Conservation (phyloP, 2,888 invertebrate species). For the Iselma pallidipennis region DNA sequence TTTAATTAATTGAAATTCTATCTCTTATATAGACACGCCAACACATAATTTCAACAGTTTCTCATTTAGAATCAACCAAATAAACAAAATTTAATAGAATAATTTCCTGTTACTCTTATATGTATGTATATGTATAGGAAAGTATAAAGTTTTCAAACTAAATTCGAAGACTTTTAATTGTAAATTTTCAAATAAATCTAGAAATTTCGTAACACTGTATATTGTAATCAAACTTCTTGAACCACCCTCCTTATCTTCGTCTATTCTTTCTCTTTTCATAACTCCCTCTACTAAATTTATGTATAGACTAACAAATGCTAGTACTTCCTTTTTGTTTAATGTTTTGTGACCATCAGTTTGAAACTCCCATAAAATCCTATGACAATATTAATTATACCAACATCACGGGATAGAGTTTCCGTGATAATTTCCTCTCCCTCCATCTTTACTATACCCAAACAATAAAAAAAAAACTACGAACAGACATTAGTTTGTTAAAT, state of each 20-base stretch:
- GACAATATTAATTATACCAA: constrained; percentile 13
- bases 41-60: no score
- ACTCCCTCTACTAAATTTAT: not conserved
- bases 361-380: not conserved
- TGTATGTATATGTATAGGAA: no score
- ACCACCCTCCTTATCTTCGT: no score
- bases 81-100: not conserved
- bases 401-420: constrained; percentile 3
- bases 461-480: not conserved
- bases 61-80: no score
- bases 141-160: no score
- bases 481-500: constrained; percentile 13
- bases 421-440: constrained; percentile 5
- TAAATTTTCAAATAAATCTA: no score
- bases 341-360: not conserved
- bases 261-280: not conserved
- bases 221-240: no score
- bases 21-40: no score
- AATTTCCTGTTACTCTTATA: no score
- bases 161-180: no score
- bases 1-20: no score
- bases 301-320: not conserved
- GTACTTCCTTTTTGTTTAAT: not conserved
- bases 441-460: not conserved
- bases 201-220: no score